Evolutionary conservation across 2,797 vertebrate genomes (phyloP).

Genomic region (Antrozous pallidus): DNA sequence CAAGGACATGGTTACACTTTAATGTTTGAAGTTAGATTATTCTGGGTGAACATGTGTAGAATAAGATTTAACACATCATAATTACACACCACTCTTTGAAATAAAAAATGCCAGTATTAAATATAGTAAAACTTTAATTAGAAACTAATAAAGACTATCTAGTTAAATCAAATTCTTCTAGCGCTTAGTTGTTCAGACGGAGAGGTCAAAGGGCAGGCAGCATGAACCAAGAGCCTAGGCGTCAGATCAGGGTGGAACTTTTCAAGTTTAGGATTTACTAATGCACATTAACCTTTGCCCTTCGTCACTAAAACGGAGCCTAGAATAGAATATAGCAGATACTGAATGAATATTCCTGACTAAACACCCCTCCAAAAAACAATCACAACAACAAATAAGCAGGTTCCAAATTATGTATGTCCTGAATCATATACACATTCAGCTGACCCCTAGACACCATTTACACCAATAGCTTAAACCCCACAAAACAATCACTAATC

Average conservation of each 20-base stretch:
- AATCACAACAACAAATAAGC: neutral
- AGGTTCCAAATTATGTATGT: neutral
- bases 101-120: slow-evolving; percentile 21
- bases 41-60: neutral
- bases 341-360: neutral
- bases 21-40: slow-evolving; percentile 35
- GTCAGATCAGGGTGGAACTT: neutral
- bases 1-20: neutral
- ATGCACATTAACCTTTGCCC: slow-evolving; percentile 24
- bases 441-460: neutral
- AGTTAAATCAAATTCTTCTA: slow-evolving; percentile 19
- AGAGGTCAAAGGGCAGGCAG: neutral
- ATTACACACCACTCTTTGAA: slow-evolving; percentile 11
- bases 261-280: slow-evolving; percentile 7
- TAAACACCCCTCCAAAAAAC: neutral
- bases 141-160: neutral
- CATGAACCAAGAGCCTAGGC: neutral
- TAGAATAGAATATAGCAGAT: neutral
- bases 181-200: neutral
- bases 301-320: neutral
- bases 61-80: neutral
- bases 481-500: neutral
- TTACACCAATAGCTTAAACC: neutral
- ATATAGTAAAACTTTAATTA: neutral
- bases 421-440: neutral